These are phyloP conservation scores for Cinclus cinclus DNA, from an alignment of 2,113 vertebrate genomes.

Conservation along the genomic window DNA sequence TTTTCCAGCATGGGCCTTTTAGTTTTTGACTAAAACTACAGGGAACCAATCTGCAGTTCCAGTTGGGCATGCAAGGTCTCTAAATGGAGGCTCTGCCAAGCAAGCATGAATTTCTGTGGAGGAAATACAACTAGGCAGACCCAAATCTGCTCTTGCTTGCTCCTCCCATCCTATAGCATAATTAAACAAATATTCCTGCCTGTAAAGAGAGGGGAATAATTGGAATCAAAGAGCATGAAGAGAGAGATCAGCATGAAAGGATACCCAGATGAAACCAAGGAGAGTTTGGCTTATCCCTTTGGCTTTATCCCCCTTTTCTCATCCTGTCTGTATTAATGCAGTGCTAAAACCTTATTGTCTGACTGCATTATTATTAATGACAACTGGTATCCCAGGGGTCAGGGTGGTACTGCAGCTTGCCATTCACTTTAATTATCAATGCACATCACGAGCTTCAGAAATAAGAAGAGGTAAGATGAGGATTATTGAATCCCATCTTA, in stretches of 20 bases:
- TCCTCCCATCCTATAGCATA: background rate
- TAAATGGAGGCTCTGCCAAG: background rate
- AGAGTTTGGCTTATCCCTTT: slow-evolving; percentile 39
- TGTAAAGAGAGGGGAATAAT: slow-evolving; percentile 11
- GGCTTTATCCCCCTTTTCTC: slow-evolving; percentile 28
- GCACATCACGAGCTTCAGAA: slow-evolving; percentile 33
- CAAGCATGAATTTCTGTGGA: background rate
- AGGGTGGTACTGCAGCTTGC: slow-evolving; percentile 11
- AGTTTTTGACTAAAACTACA: background rate
- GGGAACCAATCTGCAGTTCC: background rate
- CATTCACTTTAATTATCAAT: slow-evolving; percentile 45
- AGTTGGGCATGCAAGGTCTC: background rate
- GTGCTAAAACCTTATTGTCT: slow-evolving; percentile 43
- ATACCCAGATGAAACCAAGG: background rate
- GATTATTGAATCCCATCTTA: slow-evolving; percentile 45
- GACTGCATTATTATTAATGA: slow-evolving; percentile 39
- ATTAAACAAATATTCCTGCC: slow-evolving; percentile 31
- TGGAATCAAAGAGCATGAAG: slow-evolving; percentile 49
- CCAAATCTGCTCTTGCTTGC: background rate
- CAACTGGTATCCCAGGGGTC: slow-evolving; percentile 21
- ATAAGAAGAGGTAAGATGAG: slow-evolving; percentile 36
- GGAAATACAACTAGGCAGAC: background rate
- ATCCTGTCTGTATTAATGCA: background rate
- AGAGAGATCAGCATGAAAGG: slow-evolving; percentile 6
- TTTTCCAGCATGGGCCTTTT: background rate